Base-by-base conservation (phyloP, 2,113 vertebrate genomes). In the Platichthys stellatus region DNA sequence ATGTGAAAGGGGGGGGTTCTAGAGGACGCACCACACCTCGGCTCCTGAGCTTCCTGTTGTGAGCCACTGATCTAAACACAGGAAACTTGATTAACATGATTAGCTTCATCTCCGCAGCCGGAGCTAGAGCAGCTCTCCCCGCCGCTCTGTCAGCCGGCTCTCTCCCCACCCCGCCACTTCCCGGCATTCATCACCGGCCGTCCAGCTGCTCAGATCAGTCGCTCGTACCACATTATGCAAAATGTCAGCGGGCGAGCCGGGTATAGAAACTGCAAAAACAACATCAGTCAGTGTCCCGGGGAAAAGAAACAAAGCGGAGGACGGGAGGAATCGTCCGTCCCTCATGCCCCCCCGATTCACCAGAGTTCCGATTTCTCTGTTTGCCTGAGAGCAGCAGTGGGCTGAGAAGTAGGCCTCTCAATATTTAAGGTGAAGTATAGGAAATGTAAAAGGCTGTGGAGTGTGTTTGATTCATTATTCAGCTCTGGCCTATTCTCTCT, bases 401-500 rank as follows among this genome's bases (percentile, higher is more conserved):
- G 40, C 15, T 49, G 45, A 59, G 70, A 81, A 82, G 73, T 31
- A 77, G 78, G 78, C 72, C 75, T 88, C 88, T 90, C 81, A 83
- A 87, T 89, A 84, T 91, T 90, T 91, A 86, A 92, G 86, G 87
- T 85, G 61, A 91, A 90, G 80, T 88, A 78, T 69, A 75, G 78
- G 68, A 86, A 89, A 82, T 64, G 82, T 78, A 81, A 49, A 79
- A 81, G 78, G 74, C 71, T 80, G 53, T 57, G 63, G 65, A 81
- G 81, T 65, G 78, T 54, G 83, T 92, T 90, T 92, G 92, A 92
- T 93, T 93, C 82, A 91, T 93, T 92, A 92, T 92, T 93, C 88
- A 92, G 83, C 80, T 66, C 83, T 73, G 28, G 83, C 69, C 81
- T 85, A 66, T 87, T 86, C 77, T 83, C 76, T 78, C 61, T 47